Percentiles rank a stretch among this genome's conserved stretches.
Evolutionary conservation across 2,888 invertebrate species (phyloP).

Genomic region (Parelbella ahira): DNA sequence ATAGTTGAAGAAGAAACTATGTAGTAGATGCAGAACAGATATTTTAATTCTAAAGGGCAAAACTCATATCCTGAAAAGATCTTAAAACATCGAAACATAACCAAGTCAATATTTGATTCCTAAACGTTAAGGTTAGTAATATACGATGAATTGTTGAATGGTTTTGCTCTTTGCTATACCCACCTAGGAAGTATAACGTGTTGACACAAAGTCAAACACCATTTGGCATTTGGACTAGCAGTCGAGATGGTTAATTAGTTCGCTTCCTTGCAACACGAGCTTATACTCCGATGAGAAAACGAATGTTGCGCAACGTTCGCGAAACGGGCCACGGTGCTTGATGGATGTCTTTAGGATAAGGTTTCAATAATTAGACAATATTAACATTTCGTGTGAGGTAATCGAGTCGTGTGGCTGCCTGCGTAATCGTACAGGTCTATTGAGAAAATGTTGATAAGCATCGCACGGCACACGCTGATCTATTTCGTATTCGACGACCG

Average conservation of each 20-base stretch:
- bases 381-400: slow-evolving; percentile 63
- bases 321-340: slow-evolving; percentile 62
- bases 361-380: slow-evolving; percentile 70
- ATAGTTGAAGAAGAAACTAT: no score
- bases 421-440: slow-evolving; percentile 35
- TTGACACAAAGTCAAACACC: slow-evolving; percentile 2
- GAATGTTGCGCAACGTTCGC: slow-evolving; percentile 46
- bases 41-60: no score
- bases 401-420: slow-evolving; percentile 39
- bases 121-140: no score
- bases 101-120: no score
- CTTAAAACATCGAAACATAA: no score
- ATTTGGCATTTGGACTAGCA: slow-evolving; percentile 8
- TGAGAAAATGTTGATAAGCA: slow-evolving; percentile 31
- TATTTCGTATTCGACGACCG: slow-evolving; percentile 5
- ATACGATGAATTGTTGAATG: no score
- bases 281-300: slow-evolving; percentile 40
- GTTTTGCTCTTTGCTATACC: no score
- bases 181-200: no score
- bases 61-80: no score
- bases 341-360: slow-evolving; percentile 69
- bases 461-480: slow-evolving; percentile 8
- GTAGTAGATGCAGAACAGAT: no score
- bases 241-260: slow-evolving; percentile 18
- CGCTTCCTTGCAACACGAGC: slow-evolving; percentile 25